These are phyloP conservation scores for Accipiter fasciatus DNA, from an alignment of 2,797 vertebrate species.

Conservation along the genomic window DNA sequence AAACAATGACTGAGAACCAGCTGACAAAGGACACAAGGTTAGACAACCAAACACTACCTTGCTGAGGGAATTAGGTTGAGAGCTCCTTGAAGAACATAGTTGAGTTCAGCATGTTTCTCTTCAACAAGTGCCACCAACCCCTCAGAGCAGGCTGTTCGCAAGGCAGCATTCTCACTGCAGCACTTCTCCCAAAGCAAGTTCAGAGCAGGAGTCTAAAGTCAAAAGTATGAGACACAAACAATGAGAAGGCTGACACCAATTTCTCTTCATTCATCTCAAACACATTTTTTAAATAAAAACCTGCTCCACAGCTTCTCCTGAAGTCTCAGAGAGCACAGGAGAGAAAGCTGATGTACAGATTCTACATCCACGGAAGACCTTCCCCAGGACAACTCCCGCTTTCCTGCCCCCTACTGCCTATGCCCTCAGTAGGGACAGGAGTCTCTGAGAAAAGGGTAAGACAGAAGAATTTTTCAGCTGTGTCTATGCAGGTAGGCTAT, in stretches of 20 bases:
- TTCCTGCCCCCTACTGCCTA: background rate
- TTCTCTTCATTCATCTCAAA: background rate
- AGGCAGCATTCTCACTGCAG: constrained; percentile 79
- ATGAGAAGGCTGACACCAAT: background rate
- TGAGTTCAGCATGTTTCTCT: constrained; percentile 87
- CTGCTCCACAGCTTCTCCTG: background rate
- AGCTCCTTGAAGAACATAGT: constrained; percentile 82
- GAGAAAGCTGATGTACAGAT: background rate
- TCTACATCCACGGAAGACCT: background rate
- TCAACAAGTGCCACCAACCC: constrained; percentile 87
- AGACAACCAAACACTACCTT: constrained; percentile 74
- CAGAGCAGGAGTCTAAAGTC: constrained; percentile 83
- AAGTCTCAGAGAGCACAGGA: background rate
- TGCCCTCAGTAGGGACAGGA: background rate
- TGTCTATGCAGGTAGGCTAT: background rate
- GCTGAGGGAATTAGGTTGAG: constrained; percentile 92
- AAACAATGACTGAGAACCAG: background rate
- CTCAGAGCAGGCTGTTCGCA: constrained; percentile 88
- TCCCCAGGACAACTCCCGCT: background rate
- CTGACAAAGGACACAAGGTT: background rate
- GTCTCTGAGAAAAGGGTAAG: background rate
- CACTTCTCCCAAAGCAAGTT: constrained; percentile 92
- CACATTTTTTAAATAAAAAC: background rate
- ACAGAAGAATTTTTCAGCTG: background rate
- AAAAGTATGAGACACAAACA: background rate